Conservation (phyloP, 1,140 invertebrate species). For the Drosophila kanapiae region DNA sequence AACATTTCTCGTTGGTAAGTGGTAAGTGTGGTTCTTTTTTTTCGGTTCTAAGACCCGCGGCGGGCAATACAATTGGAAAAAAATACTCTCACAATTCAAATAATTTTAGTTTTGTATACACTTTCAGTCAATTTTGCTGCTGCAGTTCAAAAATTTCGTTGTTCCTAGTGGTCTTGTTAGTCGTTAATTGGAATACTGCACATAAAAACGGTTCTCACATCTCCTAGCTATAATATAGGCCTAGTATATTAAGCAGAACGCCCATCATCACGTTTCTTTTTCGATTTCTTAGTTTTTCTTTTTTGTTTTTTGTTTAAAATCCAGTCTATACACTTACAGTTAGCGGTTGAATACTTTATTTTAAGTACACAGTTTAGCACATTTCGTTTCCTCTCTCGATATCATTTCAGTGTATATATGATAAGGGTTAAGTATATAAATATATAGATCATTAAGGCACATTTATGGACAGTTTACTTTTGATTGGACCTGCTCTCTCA, state of each 20-base stretch:
- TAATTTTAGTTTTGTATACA: conserved; percentile 21
- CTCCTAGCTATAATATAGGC: conserved; percentile 75
- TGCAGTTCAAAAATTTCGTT: conserved; percentile 57
- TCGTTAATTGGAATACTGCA: conserved; percentile 68
- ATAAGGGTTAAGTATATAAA: conserved; percentile 58
- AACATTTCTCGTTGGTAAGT: conserved; percentile 43
- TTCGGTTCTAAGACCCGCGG: conserved; percentile 14
- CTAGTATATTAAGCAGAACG: conserved; percentile 76
- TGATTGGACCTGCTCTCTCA: conserved; percentile 80
- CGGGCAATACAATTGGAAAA: conserved; percentile 15
- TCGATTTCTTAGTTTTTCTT: conserved; percentile 13
- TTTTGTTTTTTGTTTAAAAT: conserved; percentile 55
- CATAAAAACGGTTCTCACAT: conserved; percentile 49
- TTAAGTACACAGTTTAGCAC: conserved; percentile 73
- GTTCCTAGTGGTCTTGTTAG: conserved; percentile 50
- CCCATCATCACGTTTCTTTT: conserved; percentile 56
- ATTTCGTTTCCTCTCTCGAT: conserved; percentile 46
- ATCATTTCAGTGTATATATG: conserved; percentile 57
- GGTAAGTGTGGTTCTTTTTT: conserved; percentile 16
- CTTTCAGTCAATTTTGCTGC: conserved; percentile 48
- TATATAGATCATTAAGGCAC: conserved; percentile 78
- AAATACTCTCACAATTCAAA: conserved; percentile 39
- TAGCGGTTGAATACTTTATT: conserved; percentile 70
- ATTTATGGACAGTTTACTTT: conserved; percentile 79
- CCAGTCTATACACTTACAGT: conserved; percentile 77